Evolutionary conservation across 2,113 vertebrate genomes (phyloP).

Genomic region (Sigmodon hispidus): DNA sequence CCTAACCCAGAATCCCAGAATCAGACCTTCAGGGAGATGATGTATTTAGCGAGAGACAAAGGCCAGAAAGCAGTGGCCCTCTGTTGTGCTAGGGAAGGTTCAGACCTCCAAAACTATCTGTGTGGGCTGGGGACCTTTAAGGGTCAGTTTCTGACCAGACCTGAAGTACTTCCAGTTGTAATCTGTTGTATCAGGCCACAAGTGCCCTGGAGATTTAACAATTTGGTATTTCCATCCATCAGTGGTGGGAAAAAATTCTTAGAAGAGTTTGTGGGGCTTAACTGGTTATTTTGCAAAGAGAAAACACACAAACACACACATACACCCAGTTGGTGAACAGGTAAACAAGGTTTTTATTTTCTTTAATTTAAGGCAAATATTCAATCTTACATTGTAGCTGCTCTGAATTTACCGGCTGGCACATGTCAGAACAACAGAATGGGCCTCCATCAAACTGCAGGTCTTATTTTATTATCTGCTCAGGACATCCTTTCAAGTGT

Average conservation of each 20-base stretch:
- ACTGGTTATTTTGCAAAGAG: neutral
- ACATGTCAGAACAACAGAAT: fast-evolving
- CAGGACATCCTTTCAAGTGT: neutral
- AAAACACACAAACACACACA: constrained; percentile 31
- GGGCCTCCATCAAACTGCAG: neutral
- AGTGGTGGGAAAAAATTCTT: neutral
- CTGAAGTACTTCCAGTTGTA: constrained; percentile 43
- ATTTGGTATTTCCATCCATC: constrained; percentile 62
- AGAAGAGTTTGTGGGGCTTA: neutral
- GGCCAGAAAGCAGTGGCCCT: neutral
- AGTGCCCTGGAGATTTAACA: neutral
- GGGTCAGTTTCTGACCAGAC: constrained; percentile 29
- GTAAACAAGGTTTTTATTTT: neutral
- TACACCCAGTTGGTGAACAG: neutral
- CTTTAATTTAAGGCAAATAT: neutral
- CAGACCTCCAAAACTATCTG: neutral
- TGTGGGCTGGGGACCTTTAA: neutral
- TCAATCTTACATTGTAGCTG: fast-evolving
- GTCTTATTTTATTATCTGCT: neutral
- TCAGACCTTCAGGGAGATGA: neutral
- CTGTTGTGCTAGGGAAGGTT: neutral
- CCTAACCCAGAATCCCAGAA: neutral
- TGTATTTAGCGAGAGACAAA: constrained; percentile 9
- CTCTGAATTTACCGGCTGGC: neutral
- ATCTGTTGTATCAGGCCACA: neutral